A percentile compares a stretch with the other conserved stretches of the same genome.
phyloP scores from a whole-genome alignment of 2,888 invertebrate species.

The Ptilodon capucinus region DNA sequence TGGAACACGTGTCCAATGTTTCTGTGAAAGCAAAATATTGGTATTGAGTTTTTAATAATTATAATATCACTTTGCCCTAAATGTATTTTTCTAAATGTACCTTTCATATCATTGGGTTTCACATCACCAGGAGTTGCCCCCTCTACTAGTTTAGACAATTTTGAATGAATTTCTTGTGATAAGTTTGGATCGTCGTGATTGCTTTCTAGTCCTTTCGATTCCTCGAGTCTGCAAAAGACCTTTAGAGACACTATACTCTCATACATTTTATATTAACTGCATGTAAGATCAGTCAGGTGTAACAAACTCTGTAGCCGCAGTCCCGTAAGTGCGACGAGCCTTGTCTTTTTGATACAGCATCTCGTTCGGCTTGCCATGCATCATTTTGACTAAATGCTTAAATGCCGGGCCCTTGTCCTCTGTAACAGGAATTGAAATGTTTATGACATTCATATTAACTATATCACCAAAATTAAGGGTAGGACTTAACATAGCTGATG shows the following conservation, averaged over 20 bases:
- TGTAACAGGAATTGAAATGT: slow-evolving; percentile 24
- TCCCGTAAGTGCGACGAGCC: slow-evolving; percentile 37
- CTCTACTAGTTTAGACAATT: slow-evolving; percentile 40
- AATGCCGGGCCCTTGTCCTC: slow-evolving; percentile 70
- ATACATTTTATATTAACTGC: not conserved
- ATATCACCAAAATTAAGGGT: too few relatives aligned
- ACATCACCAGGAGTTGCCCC: slow-evolving; percentile 42
- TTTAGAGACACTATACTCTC: not conserved
- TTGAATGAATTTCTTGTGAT: slow-evolving; percentile 50
- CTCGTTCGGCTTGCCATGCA: slow-evolving; percentile 47
- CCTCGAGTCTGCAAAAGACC: slow-evolving; percentile 44
- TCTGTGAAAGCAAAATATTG: slow-evolving; percentile 45
- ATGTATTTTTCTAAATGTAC: slow-evolving; percentile 26
- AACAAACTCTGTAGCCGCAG: slow-evolving; percentile 60
- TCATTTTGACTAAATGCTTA: slow-evolving; percentile 43
- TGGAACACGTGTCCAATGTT: slow-evolving; percentile 52
- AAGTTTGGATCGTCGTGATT: slow-evolving; percentile 63
- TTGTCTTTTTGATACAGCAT: slow-evolving; percentile 51
- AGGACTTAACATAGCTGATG: too few relatives aligned
- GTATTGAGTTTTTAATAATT: too few relatives aligned
- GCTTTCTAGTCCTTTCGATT: slow-evolving; percentile 52
- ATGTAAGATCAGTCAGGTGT: not conserved
- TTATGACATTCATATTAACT: too few relatives aligned
- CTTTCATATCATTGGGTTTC: slow-evolving; percentile 53
- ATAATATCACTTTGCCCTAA: too few relatives aligned